Conservation (phyloP, 53 echinoderm and acorn worm genomes). For the Crossaster papposus region DNA sequence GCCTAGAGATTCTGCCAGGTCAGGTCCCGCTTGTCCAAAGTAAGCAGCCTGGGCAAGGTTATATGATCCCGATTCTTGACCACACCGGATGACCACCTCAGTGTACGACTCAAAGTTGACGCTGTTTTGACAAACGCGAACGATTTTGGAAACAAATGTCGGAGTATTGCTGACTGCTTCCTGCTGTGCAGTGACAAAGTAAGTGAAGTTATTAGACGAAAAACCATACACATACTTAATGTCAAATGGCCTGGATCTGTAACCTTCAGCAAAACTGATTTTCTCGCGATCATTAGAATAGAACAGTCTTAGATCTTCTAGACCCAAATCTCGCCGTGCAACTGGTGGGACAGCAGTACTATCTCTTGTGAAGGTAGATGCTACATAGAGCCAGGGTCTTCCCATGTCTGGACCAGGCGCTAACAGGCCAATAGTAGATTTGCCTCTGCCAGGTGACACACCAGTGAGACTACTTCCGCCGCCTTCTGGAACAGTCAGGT, state of each 20-base stretch:
- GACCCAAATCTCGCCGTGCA: slow-evolving; percentile 2
- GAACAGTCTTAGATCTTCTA: background rate
- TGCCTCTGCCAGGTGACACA: slow-evolving; percentile 41
- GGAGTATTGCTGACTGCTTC: background rate
- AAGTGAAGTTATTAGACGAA: slow-evolving; percentile 4
- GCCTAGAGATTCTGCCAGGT: slow-evolving; percentile 50
- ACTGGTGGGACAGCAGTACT: background rate
- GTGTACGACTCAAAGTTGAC: slow-evolving; percentile 55
- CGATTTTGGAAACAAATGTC: slow-evolving; percentile 38
- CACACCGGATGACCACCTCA: slow-evolving; percentile 64
- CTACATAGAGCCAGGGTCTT: slow-evolving; percentile 51
- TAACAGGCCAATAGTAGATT: slow-evolving; percentile 37
- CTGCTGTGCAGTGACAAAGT: slow-evolving; percentile 49
- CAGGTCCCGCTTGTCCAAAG: slow-evolving; percentile 66
- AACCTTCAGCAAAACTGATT: background rate
- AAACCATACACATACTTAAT: slow-evolving; percentile 61
- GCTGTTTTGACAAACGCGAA: slow-evolving; percentile 38
- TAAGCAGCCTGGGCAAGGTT: slow-evolving; percentile 66
- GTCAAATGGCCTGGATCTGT: slow-evolving; percentile 34
- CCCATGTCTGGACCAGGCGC: slow-evolving; percentile 18
- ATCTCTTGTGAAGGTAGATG: slow-evolving; percentile 19
- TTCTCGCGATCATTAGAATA: background rate
- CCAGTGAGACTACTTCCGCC: background rate
- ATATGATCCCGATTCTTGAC: background rate
- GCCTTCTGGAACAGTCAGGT: background rate